A percentile compares a stretch with the other conserved stretches of the same genome.
Conservation (phyloP, 2,797 vertebrate genomes). For the Rhodeus uyekii region DNA sequence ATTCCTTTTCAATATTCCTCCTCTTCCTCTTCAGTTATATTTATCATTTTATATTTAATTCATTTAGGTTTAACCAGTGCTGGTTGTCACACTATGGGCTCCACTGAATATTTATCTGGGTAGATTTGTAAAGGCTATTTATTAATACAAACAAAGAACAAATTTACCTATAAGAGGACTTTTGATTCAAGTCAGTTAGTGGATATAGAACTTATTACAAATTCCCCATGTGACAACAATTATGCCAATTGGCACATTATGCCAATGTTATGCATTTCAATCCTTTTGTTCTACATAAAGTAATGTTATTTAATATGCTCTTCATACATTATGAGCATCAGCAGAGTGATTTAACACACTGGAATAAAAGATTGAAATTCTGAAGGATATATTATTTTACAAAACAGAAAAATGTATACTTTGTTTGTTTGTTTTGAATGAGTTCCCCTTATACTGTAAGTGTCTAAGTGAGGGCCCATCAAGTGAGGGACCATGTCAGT, state of each 20-base stretch:
- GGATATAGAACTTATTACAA: background rate
- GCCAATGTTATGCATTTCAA: background rate
- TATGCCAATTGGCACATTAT: too few species aligned
- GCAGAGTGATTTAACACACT: background rate
- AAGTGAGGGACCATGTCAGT: too few species aligned
- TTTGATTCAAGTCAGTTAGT: background rate
- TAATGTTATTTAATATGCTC: too few species aligned
- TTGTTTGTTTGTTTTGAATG: too few species aligned
- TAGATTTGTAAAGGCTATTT: too few species aligned
- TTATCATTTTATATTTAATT: background rate
- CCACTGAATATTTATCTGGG: background rate
- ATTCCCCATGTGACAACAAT: too few species aligned
- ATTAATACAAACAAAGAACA: background rate
- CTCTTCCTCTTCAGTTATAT: conserved; percentile 1
- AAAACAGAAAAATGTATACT: background rate
- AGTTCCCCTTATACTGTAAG: too few species aligned
- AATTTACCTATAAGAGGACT: background rate
- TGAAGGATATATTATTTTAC: conserved; percentile 23
- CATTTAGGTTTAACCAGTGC: background rate
- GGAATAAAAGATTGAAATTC: background rate
- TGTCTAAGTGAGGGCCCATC: too few species aligned
- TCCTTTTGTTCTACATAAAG: background rate
- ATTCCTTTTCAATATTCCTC: conserved; percentile 46
- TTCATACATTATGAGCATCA: background rate
- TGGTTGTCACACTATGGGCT: background rate